A percentile compares a stretch with the other conserved stretches of the same genome.
These are phyloP conservation scores for Heliconius himera DNA, from an alignment of 1,140 invertebrate species.

Conservation along the genomic window DNA sequence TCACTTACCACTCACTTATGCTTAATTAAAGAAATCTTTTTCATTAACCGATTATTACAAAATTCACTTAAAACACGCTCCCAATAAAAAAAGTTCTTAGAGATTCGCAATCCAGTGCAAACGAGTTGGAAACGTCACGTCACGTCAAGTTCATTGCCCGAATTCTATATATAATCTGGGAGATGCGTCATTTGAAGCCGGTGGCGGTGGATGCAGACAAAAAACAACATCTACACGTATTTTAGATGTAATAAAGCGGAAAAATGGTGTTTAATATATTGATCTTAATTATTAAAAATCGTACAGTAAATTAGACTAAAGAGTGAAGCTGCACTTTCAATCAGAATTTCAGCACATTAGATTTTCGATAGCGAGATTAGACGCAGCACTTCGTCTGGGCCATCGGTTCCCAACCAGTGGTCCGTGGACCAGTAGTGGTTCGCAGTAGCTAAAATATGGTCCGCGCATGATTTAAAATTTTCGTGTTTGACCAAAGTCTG, in stretches of 20 bases:
- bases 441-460: no score
- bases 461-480: no score
- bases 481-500: no score
- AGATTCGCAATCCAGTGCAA: constrained; percentile 17
- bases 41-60: background rate
- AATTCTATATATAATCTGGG: constrained; percentile 67
- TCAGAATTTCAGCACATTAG: no score
- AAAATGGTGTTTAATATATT: constrained; percentile 5
- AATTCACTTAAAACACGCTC: constrained; percentile 6
- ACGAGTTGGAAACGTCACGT: constrained; percentile 37
- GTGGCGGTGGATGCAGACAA: constrained; percentile 39
- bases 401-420: no score
- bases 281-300: background rate
- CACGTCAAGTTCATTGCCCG: constrained; percentile 62
- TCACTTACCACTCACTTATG: no score
- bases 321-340: no score
- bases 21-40: no score
- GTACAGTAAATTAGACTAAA: no score
- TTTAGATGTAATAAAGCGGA: constrained; percentile 5
- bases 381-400: no score
- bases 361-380: no score
- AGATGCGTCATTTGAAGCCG: constrained; percentile 53
- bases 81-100: constrained; percentile 16
- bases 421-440: no score
- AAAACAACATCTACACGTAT: constrained; percentile 29